Conservation (phyloP, 2,888 invertebrate genomes). For the Baccha elongata region DNA sequence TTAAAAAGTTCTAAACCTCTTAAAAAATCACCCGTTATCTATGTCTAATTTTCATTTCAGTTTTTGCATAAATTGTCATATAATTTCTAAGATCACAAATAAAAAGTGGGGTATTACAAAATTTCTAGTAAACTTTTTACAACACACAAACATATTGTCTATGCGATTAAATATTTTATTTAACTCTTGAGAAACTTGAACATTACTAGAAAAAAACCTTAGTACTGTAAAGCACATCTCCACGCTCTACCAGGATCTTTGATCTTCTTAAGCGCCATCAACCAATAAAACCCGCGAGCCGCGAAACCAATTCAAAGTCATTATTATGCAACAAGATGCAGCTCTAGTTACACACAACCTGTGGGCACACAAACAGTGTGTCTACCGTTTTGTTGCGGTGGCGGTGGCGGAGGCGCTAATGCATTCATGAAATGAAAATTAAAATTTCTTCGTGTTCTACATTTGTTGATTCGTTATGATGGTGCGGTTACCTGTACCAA, state of each 20-base stretch:
- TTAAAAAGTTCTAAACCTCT: too few species aligned
- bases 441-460: conserved; percentile 67
- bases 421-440: conserved; percentile 68
- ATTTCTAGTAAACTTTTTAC: too few species aligned
- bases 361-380: conserved; percentile 12
- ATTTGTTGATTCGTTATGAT: conserved; percentile 50
- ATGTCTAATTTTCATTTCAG: too few species aligned
- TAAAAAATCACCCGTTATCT: too few species aligned
- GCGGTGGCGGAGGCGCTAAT: conserved; percentile 41
- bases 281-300: conserved; percentile 17
- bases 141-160: too few species aligned
- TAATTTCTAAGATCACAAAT: too few species aligned
- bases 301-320: conserved; percentile 68
- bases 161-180: too few species aligned
- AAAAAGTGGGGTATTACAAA: too few species aligned
- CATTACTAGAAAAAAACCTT: too few species aligned
- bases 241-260: conserved; percentile 53
- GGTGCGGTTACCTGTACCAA: conserved; percentile 17
- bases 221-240: conserved; percentile 50
- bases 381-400: conserved; percentile 31
- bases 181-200: too few species aligned
- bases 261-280: conserved; percentile 59
- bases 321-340: conserved; percentile 67
- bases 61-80: too few species aligned
- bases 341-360: conserved; percentile 61